Evolutionary conservation across 2,113 vertebrate species (phyloP).

Genomic region (Ciconia maguari): DNA sequence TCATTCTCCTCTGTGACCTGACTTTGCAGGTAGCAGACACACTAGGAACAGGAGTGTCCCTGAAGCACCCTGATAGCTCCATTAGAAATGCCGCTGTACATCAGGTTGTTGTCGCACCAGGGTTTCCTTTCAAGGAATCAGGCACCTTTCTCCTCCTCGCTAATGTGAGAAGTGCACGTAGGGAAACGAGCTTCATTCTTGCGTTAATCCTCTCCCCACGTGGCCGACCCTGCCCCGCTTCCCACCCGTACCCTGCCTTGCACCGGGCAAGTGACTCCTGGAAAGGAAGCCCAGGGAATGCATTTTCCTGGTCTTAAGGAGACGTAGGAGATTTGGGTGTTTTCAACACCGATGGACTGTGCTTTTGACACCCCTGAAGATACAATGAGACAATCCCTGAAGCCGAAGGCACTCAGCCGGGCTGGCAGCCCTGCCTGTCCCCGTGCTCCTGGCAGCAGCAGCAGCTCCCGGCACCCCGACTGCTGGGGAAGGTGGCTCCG

Average conservation of each 20-base stretch:
- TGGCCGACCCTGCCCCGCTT: accelerated
- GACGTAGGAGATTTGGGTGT: not conserved
- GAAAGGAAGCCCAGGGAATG: not conserved
- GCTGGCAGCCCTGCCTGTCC: not conserved
- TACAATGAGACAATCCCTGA: not conserved
- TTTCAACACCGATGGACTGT: not conserved
- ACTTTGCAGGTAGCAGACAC: not conserved
- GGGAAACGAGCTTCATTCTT: accelerated
- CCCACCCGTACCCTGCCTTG: not conserved
- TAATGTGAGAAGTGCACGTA: accelerated
- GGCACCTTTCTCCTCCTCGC: not conserved
- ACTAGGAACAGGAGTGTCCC: accelerated
- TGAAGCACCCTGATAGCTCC: not conserved
- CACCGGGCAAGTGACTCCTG: accelerated
- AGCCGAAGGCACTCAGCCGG: accelerated
- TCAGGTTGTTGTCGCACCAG: not conserved
- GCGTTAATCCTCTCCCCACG: too few species aligned
- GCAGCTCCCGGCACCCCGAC: accelerated
- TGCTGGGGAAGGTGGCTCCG: not conserved
- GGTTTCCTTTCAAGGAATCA: not conserved
- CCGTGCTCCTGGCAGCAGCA: not conserved
- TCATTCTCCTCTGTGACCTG: not conserved
- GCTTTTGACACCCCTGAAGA: not conserved
- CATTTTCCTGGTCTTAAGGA: not conserved
- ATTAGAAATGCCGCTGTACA: not conserved